phyloP scores from a whole-genome alignment of 2,113 vertebrate genomes.

The Clarias macrocephalus region DNA sequence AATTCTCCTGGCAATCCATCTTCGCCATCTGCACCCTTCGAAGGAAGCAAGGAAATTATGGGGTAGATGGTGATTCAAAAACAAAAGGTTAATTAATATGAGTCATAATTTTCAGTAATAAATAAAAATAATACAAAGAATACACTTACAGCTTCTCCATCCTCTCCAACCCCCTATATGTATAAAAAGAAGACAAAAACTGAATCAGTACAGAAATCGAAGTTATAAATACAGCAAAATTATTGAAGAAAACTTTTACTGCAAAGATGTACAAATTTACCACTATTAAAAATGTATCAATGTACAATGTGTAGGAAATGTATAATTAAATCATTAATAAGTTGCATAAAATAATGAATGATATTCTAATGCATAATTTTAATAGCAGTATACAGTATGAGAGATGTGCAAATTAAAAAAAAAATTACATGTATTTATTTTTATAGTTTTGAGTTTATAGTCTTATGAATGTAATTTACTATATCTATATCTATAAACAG shows the following conservation, averaged over 20 bases:
- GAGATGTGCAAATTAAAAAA: background rate
- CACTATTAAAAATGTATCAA: background rate
- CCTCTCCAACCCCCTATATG: conserved; percentile 80
- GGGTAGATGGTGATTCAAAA: background rate
- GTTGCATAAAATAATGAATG: background rate
- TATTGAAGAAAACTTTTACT: background rate
- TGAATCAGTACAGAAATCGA: background rate
- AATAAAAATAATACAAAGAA: background rate
- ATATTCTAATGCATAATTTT: too few species aligned
- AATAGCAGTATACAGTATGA: background rate
- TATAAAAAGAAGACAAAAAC: conserved; percentile 20
- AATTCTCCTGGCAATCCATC: conserved; percentile 91
- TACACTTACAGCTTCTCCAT: conserved; percentile 84
- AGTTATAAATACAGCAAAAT: background rate
- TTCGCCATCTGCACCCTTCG: conserved; percentile 85
- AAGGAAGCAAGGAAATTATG: conserved; percentile 19
- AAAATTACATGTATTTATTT: background rate
- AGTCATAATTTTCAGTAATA: background rate
- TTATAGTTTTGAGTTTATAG: background rate
- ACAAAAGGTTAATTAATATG: background rate
- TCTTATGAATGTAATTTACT: background rate
- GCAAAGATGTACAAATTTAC: background rate
- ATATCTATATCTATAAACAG: background rate
- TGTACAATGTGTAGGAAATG: background rate
- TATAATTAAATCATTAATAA: background rate